Evolutionary conservation across 2,113 vertebrate species (phyloP).

Genomic region (Eidolon helvum): DNA sequence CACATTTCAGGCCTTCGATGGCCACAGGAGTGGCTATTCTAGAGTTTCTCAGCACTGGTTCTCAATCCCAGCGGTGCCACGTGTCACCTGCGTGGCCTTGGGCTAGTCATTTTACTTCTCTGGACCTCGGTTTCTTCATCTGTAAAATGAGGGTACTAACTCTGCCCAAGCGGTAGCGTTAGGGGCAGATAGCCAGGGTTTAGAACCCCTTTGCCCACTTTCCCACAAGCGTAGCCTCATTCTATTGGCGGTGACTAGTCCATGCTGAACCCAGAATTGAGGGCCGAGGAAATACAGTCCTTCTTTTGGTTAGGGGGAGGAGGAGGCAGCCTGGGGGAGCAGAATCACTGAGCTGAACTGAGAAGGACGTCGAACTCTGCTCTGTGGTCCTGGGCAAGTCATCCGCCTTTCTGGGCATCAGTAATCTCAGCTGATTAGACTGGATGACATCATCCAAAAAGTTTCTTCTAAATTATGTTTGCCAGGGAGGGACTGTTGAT

Average conservation of each 20-base stretch:
- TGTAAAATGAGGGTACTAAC: neutral
- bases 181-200: neutral
- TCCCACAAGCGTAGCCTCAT: neutral
- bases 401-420: neutral
- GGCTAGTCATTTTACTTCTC: neutral
- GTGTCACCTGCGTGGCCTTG: neutral
- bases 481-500: neutral
- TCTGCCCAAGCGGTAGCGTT: neutral
- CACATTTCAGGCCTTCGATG: neutral
- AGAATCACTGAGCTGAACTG: neutral
- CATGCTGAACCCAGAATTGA: neutral
- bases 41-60: neutral
- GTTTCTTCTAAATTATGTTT: neutral
- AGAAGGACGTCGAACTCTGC: neutral
- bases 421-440: neutral
- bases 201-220: neutral
- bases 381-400: neutral
- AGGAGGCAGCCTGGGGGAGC: neutral
- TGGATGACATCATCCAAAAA: neutral
- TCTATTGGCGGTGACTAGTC: neutral
- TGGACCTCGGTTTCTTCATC: neutral
- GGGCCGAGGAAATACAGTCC: neutral
- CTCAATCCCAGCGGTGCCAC: neutral
- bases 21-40: neutral
- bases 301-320: neutral